A percentile compares a stretch with the other conserved stretches of the same genome.
phyloP scores from a whole-genome alignment of 2,113 vertebrate species.

The Hemibagrus wyckioides region DNA sequence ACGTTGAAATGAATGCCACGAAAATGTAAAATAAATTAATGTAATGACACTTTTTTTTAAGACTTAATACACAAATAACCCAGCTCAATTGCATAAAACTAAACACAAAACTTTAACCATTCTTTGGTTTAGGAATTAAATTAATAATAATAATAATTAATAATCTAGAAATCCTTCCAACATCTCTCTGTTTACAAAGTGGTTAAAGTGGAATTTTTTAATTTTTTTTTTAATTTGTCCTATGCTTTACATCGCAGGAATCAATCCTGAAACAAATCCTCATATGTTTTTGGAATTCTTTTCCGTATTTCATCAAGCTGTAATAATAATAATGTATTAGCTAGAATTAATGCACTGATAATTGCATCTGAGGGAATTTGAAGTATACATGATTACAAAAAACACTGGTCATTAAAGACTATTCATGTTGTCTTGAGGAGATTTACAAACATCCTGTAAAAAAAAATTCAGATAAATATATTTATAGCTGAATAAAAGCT shows the following conservation, averaged over 20 bases:
- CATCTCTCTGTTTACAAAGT: background rate
- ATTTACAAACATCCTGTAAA: background rate
- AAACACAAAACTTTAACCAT: background rate
- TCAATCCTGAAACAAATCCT: background rate
- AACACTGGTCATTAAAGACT: too few relatives aligned
- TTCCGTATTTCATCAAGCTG: too few relatives aligned
- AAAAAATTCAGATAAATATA: background rate
- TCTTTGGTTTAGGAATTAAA: background rate
- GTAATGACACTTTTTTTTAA: background rate
- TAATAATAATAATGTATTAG: too few relatives aligned
- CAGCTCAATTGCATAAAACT: background rate
- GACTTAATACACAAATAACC: background rate
- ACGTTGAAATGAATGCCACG: background rate
- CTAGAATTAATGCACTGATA: too few relatives aligned
- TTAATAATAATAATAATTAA: background rate
- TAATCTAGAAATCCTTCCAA: background rate
- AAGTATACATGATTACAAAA: background rate
- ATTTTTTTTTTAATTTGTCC: too few relatives aligned
- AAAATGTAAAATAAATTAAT: background rate
- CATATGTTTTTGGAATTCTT: background rate
- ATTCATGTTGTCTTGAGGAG: too few relatives aligned
- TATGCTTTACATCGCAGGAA: background rate
- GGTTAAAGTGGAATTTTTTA: too few relatives aligned
- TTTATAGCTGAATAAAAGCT: background rate
- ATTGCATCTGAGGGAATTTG: background rate